Evolutionary conservation across 2,888 invertebrate genomes (phyloP).

Genomic region (Deilephila elpenor): DNA sequence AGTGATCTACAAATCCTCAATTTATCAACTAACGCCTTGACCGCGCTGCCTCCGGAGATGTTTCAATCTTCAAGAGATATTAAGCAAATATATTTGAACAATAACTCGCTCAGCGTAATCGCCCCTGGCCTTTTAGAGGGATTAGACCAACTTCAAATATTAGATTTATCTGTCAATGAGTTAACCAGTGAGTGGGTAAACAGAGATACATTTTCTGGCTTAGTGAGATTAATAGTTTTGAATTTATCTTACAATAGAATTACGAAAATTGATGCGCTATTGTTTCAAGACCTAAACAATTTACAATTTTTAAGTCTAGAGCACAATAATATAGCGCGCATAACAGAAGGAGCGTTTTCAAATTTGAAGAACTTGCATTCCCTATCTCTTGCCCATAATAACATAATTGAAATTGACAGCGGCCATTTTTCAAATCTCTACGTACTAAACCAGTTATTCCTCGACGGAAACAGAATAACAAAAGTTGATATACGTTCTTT

Average conservation of each 20-base stretch:
- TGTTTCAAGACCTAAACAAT: constrained; percentile 90
- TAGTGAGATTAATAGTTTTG: constrained; percentile 89
- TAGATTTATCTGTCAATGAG: constrained; percentile 90
- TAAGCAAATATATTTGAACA: constrained; percentile 89
- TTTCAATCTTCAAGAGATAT: constrained; percentile 90
- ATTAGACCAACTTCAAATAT: constrained; percentile 88
- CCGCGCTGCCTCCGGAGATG: constrained; percentile 90
- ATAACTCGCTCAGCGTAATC: constrained; percentile 90
- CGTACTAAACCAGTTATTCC: constrained; percentile 89
- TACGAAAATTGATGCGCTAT: constrained; percentile 87
- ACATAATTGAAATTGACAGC: constrained; percentile 87
- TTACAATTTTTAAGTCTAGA: constrained; percentile 91
- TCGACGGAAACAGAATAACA: constrained; percentile 90
- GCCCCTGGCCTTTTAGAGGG: constrained; percentile 90
- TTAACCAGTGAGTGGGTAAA: constrained; percentile 91
- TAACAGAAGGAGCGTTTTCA: constrained; percentile 90
- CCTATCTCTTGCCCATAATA: constrained; percentile 89
- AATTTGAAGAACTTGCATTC: constrained; percentile 91
- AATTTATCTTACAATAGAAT: constrained; percentile 90
- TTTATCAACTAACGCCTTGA: constrained; percentile 91
- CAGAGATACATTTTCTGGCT: constrained; percentile 90
- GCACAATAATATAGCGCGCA: constrained; percentile 87
- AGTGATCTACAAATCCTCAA: constrained; percentile 89
- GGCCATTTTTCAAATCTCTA: constrained; percentile 89
- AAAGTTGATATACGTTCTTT: constrained; percentile 89